These are phyloP conservation scores for Sarcophaga caerulescens DNA, from an alignment of 2,888 invertebrate genomes.

Conservation along the genomic window DNA sequence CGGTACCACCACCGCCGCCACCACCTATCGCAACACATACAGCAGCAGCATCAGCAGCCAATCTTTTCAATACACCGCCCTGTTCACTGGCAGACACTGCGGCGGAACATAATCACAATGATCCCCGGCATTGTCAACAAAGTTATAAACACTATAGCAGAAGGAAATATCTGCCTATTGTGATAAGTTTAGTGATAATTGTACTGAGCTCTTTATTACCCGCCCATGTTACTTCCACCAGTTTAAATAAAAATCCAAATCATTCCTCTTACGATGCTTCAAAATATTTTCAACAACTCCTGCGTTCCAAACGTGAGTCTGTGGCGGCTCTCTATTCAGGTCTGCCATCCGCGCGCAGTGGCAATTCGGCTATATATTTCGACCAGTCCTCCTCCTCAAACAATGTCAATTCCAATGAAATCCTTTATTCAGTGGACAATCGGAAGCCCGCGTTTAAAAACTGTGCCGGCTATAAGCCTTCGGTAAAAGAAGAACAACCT, in stretches of 20 bases:
- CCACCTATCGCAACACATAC: slow-evolving; percentile 60
- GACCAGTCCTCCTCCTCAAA: slow-evolving; percentile 59
- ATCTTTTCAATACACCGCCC: slow-evolving; percentile 58
- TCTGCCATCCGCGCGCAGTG: slow-evolving; percentile 68
- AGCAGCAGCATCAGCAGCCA: slow-evolving; percentile 72
- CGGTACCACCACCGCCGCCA: slow-evolving; percentile 20
- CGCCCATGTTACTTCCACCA: slow-evolving; percentile 55
- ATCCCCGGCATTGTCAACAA: slow-evolving; percentile 22
- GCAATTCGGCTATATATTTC: slow-evolving; percentile 67
- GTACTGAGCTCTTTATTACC: slow-evolving; percentile 51
- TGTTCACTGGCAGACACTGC: slow-evolving; percentile 45
- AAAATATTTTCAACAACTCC: slow-evolving; percentile 53
- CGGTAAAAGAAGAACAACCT: slow-evolving; percentile 89
- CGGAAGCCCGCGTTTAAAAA: slow-evolving; percentile 93
- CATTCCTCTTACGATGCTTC: slow-evolving; percentile 58
- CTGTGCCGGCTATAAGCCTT: slow-evolving; percentile 91
- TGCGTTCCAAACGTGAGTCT: slow-evolving; percentile 69
- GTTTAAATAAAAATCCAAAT: slow-evolving; percentile 41
- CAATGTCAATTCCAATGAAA: slow-evolving; percentile 71
- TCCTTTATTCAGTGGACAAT: slow-evolving; percentile 83
- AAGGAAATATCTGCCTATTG: slow-evolving; percentile 55
- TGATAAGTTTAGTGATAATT: slow-evolving; percentile 54
- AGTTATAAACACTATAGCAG: slow-evolving; percentile 57
- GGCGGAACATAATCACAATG: slow-evolving; percentile 19
- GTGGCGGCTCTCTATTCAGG: slow-evolving; percentile 72